phyloP scores from a whole-genome alignment of 2,888 invertebrate species.

The Apoderus coryli region DNA sequence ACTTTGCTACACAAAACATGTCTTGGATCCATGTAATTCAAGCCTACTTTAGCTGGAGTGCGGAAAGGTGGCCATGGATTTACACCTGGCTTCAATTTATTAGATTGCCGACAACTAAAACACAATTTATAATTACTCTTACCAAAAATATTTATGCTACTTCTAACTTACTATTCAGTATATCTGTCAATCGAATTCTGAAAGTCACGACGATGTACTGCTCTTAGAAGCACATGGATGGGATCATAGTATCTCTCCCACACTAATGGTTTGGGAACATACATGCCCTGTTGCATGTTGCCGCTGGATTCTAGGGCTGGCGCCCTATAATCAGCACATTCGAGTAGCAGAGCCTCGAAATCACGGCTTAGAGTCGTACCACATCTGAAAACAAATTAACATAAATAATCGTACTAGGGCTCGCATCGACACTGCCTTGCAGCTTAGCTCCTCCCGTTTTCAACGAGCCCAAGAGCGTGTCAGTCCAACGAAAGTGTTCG shows the following conservation, averaged over 20 bases:
- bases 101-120: constrained; percentile 26
- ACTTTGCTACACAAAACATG: constrained; percentile 43
- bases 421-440: too few species aligned
- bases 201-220: constrained; percentile 84
- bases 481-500: too few species aligned
- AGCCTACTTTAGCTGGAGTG: constrained; percentile 47
- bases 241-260: constrained; percentile 93
- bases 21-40: constrained; percentile 54
- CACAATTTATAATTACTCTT: too few species aligned
- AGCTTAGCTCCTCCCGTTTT: too few species aligned
- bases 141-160: constrained; percentile 5
- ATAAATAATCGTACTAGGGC: too few species aligned
- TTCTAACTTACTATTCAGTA: constrained; percentile 60
- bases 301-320: constrained; percentile 74
- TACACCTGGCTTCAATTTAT: constrained; percentile 28
- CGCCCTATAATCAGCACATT: constrained; percentile 48
- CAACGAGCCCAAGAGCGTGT: too few species aligned
- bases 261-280: constrained; percentile 62
- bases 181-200: constrained; percentile 91
- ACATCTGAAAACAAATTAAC: constrained; percentile 39
- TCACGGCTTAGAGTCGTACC: constrained; percentile 82
- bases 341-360: constrained; percentile 72
- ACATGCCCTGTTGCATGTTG: constrained; percentile 67
- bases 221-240: constrained; percentile 77
- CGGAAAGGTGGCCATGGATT: constrained; percentile 68